Evolutionary conservation across 2,797 vertebrate genomes (phyloP).

Genomic region (Helostoma temminkii): DNA sequence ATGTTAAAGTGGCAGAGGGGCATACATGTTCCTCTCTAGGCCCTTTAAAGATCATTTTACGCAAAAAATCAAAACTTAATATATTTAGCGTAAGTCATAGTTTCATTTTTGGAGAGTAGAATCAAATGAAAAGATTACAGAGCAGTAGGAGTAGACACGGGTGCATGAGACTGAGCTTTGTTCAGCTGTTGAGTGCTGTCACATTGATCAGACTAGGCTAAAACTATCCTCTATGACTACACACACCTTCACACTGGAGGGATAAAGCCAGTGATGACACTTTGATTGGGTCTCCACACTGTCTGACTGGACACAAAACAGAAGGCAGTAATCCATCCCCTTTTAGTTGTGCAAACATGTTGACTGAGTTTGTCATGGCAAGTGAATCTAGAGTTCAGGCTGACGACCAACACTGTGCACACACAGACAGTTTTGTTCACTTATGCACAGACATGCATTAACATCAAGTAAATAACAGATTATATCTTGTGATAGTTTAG

Average conservation of each 20-base stretch:
- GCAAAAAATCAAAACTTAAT: too few species aligned
- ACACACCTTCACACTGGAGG: constrained; percentile 37
- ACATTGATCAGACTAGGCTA: constrained; percentile 54
- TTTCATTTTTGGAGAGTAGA: too few species aligned
- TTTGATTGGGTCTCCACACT: constrained; percentile 41
- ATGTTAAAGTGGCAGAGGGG: too few species aligned
- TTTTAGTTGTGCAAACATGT: constrained; percentile 60
- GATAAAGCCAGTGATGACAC: constrained; percentile 55
- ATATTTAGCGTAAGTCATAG: too few species aligned
- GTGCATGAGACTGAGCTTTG: constrained; percentile 48
- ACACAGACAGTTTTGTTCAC: constrained; percentile 6
- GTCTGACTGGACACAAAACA: constrained; percentile 56
- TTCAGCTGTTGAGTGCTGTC: constrained; percentile 69
- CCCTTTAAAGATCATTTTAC: too few species aligned
- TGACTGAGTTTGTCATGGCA: constrained; percentile 31
- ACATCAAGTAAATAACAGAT: constrained; percentile 6
- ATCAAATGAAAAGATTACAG: too few species aligned
- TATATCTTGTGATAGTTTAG: not conserved
- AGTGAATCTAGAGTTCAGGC: constrained; percentile 29
- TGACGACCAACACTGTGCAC: constrained; percentile 5
- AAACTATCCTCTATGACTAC: constrained; percentile 58
- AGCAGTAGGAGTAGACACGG: too few species aligned
- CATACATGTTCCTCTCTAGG: too few species aligned
- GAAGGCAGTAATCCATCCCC: constrained; percentile 59
- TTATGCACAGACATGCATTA: not conserved